A percentile compares a stretch with the other conserved stretches of the same genome.
phyloP scores from a whole-genome alignment of 2,797 vertebrate genomes.

The Apogon talboti region DNA sequence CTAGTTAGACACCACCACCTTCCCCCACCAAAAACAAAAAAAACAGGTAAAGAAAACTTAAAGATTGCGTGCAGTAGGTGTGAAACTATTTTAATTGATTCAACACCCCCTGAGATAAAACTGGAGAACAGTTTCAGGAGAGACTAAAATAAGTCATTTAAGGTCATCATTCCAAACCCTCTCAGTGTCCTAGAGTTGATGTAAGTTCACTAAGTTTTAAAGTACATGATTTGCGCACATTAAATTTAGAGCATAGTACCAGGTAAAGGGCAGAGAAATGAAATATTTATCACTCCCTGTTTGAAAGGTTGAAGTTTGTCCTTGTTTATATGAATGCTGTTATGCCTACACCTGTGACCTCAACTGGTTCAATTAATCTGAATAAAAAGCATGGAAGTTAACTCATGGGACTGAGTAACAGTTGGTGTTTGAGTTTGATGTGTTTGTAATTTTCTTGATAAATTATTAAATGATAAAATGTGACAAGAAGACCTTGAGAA shows the following conservation, averaged over 20 bases:
- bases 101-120: background rate
- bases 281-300: slow-evolving; percentile 14
- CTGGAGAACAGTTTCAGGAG: slow-evolving; percentile 1
- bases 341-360: slow-evolving; percentile 15
- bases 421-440: slow-evolving; percentile 13
- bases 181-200: slow-evolving; percentile 1
- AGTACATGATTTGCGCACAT: slow-evolving; percentile 7
- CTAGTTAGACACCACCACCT: background rate
- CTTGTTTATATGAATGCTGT: slow-evolving; percentile 33
- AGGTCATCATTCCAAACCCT: slow-evolving; percentile 25
- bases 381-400: slow-evolving; percentile 43
- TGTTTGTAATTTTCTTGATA: slow-evolving; percentile 24
- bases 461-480: slow-evolving; percentile 46
- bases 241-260: slow-evolving; percentile 1
- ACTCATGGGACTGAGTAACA: slow-evolving; percentile 34
- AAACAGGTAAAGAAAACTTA: background rate
- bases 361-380: slow-evolving; percentile 33
- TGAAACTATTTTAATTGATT: slow-evolving; percentile 7
- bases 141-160: slow-evolving; percentile 8
- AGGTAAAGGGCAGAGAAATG: slow-evolving; percentile 1
- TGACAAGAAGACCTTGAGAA: slow-evolving; percentile 34
- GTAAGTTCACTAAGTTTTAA: slow-evolving; percentile 15
- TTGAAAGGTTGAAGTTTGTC: slow-evolving; percentile 23
- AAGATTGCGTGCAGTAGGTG: background rate
- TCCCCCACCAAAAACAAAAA: no score